Evolutionary conservation across 2,888 invertebrate species (phyloP), one percentile per base, ranked within the genome.

Genomic region (Drosophila barbarae): DNA sequence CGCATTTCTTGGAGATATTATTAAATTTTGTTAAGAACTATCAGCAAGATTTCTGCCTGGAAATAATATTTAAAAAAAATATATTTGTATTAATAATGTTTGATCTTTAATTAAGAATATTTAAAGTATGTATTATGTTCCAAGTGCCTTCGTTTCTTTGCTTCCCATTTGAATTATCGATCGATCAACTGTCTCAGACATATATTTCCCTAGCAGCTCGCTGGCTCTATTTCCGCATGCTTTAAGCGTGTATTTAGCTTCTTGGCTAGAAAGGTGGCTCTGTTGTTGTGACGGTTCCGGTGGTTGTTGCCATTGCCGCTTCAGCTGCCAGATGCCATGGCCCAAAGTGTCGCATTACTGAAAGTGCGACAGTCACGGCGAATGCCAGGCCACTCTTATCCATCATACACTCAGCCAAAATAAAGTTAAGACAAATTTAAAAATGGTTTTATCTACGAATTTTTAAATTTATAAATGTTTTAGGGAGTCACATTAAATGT

Each of bases 341-440:
- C 49, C 51, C 68, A 73, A 78, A 68, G 78, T 81, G 73, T 78
- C 76, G 68, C 82, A 77, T 76, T 68, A 64, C 82, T 26, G 71
- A 58, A 63, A 81, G 69, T 60, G 65, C 52, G 57, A 55, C 59
- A 55, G 64, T 38, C 32, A 52, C 28, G 26, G 32, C 23, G 44
- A 26, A 15, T 58, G 49, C 49, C 34, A 39, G 28, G 12, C 15
- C 26, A 46, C 61, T 57, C 58, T 28, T 32, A 44, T 28, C 44
- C 44, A 44, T 28, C 28, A 30, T 46, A 46, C 46, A 46, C 30
- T 5, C 8, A 18, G 13, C 13, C 8, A 30, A 46, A 46, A 46
- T 9, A 13, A 26, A 4, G 1, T 1, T 5, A 26, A 10, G 0
- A 12, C 5, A 0, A 0, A 36, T 7, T 15, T 6, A 5, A 12